Percentiles rank a stretch among this genome's conserved stretches.
Evolutionary conservation across 2,888 invertebrate species (phyloP).

Genomic region (Acrocyrtus sp.): DNA sequence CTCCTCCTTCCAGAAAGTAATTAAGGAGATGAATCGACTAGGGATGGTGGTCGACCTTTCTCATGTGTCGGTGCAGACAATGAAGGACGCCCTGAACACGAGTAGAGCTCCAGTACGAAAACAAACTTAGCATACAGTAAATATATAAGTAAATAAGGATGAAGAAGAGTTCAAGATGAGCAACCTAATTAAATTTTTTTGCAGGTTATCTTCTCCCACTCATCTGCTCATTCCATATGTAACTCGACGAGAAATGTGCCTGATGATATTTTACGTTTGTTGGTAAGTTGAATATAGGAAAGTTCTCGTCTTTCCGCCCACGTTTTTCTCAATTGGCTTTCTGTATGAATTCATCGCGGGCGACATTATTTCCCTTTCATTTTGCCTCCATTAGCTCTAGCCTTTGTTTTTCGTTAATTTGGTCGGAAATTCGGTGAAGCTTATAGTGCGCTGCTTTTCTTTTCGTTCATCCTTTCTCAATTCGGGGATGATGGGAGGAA

Average conservation of each 20-base stretch:
- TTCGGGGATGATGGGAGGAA: no score
- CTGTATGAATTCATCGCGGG: no score
- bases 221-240: constrained; percentile 73
- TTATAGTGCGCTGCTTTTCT: no score
- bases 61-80: constrained; percentile 74
- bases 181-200: no score
- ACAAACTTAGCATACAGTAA: no score
- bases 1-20: constrained; percentile 69
- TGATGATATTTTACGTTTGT: constrained; percentile 72
- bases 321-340: no score
- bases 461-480: no score
- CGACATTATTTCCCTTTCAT: constrained; percentile 1
- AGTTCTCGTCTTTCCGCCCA: background rate
- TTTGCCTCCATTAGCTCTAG: no score
- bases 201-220: constrained; percentile 76
- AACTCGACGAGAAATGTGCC: constrained; percentile 73
- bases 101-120: constrained; percentile 70
- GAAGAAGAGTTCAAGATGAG: no score
- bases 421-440: no score
- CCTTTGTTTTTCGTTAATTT: no score
- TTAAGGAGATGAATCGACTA: constrained; percentile 76
- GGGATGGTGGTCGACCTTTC: constrained; percentile 78
- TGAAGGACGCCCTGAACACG: constrained; percentile 72
- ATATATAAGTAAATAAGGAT: no score
- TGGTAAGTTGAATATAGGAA: constrained; percentile 67